Evolutionary conservation across 2,888 invertebrate species (phyloP).

Genomic region (Dicranocentrus wangi): DNA sequence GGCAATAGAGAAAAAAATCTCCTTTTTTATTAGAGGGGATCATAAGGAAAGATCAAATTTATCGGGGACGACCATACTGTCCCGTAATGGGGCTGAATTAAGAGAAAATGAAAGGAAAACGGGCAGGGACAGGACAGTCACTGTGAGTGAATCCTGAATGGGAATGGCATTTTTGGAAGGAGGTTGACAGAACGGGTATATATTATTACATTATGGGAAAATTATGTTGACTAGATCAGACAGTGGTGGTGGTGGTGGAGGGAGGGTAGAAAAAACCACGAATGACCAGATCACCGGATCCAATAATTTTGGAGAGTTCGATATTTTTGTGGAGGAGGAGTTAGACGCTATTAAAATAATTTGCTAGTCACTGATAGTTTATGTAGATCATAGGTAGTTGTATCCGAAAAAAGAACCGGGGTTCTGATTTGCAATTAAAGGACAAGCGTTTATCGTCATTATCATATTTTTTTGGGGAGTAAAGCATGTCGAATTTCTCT

Average conservation of each 20-base stretch:
- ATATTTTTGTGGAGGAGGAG: too few species aligned
- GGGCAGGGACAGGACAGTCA: too few species aligned
- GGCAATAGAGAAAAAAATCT: slow-evolving; percentile 7
- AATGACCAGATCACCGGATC: too few species aligned
- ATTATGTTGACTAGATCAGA: slow-evolving; percentile 54
- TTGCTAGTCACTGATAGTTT: too few species aligned
- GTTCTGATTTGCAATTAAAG: too few species aligned
- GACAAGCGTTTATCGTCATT: slow-evolving; percentile 40
- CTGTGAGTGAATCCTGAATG: too few species aligned
- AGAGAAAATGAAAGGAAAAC: background rate
- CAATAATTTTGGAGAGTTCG: too few species aligned
- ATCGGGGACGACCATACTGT: slow-evolving; percentile 1
- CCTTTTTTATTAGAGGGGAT: slow-evolving; percentile 19
- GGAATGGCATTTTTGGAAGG: too few species aligned
- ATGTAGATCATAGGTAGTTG: too few species aligned
- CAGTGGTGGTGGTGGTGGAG: slow-evolving; percentile 47
- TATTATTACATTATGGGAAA: slow-evolving; percentile 53
- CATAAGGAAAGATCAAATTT: slow-evolving; percentile 9
- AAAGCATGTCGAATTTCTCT: slow-evolving; percentile 37
- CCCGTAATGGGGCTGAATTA: slow-evolving; percentile 19
- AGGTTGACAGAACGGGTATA: background rate
- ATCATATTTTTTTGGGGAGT: slow-evolving; percentile 30
- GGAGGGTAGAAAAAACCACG: too few species aligned
- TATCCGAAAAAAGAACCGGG: too few species aligned
- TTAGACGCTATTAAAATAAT: too few species aligned